These are phyloP conservation scores for Stenchaetothrips biformis DNA, from an alignment of 2,888 invertebrate genomes.

Conservation along the genomic window DNA sequence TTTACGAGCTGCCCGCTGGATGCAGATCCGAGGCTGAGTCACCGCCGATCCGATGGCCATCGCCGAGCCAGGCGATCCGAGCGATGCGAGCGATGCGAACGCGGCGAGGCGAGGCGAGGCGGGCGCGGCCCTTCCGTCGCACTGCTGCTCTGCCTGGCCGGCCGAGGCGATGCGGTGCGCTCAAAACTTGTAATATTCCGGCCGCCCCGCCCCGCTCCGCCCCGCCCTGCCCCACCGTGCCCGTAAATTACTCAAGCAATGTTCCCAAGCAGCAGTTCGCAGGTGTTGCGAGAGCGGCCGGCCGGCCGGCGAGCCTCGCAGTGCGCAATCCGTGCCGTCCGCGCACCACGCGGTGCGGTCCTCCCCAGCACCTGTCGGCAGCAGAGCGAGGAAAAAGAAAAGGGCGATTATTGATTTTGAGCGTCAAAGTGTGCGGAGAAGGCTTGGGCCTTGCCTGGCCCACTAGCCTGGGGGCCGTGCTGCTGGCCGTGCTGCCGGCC, in stretches of 20 bases:
- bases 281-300: no score
- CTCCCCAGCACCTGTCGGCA: background rate
- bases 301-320: background rate
- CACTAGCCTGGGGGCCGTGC: background rate
- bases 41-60: background rate
- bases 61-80: no score
- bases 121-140: no score
- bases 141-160: no score
- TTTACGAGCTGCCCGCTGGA: background rate
- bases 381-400: background rate
- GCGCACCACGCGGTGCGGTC: background rate
- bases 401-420: no score
- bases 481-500: background rate
- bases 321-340: background rate
- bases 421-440: no score
- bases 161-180: background rate
- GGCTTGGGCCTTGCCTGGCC: no score
- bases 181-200: conserved; percentile 24
- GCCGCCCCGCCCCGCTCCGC: background rate
- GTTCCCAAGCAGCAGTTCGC: background rate
- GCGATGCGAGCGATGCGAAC: no score
- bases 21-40: background rate
- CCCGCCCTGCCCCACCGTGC: background rate
- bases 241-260: conserved; percentile 13
- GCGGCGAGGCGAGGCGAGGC: no score